Conservation (phyloP, 2,797 vertebrate species). For the Mus spretus region DNA sequence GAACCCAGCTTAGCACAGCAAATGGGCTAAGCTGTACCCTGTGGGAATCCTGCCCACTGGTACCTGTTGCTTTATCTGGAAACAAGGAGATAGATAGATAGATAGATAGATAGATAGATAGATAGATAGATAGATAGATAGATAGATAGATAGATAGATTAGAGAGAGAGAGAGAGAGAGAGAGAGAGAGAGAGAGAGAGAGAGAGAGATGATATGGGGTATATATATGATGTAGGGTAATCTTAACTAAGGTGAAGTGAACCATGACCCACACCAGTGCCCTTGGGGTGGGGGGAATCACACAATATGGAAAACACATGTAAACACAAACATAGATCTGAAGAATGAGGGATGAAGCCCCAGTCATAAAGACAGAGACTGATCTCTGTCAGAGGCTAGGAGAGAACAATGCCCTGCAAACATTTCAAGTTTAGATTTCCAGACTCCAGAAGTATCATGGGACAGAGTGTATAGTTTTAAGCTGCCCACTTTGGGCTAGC, state of each 20-base stretch:
- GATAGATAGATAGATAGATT: too few species aligned
- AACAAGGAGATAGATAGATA: not conserved
- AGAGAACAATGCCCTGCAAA: not conserved
- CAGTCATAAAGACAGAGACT: not conserved
- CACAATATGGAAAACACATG: fast-evolving
- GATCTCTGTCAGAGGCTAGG: not conserved
- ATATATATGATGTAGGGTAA: not conserved
- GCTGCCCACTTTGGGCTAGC: not conserved
- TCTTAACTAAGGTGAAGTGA: too few species aligned
- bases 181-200: too few species aligned
- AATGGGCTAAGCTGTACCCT: not conserved
- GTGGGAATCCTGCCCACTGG: not conserved
- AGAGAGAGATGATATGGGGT: too few species aligned
- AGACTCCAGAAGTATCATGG: not conserved
- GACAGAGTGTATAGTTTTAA: not conserved
- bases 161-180: too few species aligned
- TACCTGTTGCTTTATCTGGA: not conserved
- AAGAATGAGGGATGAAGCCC: too few species aligned
- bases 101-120: too few species aligned
- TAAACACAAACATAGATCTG: not conserved
- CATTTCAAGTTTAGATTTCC: not conserved
- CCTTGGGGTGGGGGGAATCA: not conserved
- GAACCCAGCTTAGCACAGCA: not conserved
- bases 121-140: too few species aligned
- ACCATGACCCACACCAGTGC: not conserved